phyloP scores from a whole-genome alignment of 2,113 vertebrate species.

The Vulpes lagopus region DNA sequence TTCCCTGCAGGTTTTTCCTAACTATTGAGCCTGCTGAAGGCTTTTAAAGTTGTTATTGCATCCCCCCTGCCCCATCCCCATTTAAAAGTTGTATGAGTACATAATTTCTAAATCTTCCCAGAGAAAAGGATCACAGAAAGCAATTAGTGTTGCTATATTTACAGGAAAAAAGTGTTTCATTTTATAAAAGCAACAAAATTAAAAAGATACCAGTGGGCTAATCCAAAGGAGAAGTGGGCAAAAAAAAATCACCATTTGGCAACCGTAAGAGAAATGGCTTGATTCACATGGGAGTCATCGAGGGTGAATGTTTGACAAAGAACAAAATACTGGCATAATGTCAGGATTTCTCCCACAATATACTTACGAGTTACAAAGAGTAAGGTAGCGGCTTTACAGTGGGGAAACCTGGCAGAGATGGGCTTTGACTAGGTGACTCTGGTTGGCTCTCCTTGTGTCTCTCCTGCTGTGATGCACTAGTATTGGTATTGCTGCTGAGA shows the following conservation, averaged over 20 bases:
- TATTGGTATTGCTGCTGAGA: background rate
- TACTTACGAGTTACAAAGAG: background rate
- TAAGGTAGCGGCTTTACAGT: background rate
- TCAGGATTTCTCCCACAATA: background rate
- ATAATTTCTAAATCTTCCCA: conserved; percentile 28
- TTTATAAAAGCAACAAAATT: conserved; percentile 44
- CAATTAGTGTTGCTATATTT: background rate
- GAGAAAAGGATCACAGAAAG: conserved; percentile 38
- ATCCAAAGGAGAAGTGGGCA: conserved; percentile 25
- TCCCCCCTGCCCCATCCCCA: background rate
- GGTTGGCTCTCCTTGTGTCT: background rate
- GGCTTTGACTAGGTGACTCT: background rate
- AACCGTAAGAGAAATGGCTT: background rate
- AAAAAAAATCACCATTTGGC: background rate
- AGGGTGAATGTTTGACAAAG: background rate
- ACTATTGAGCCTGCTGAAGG: background rate
- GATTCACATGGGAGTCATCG: background rate
- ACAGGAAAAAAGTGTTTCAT: background rate
- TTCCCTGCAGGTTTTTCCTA: background rate
- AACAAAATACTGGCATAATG: background rate
- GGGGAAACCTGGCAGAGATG: background rate
- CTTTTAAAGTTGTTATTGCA: background rate
- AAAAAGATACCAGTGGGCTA: conserved; percentile 19
- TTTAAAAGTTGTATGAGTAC: background rate
- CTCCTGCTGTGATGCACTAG: background rate